Base-by-base conservation (phyloP, 2,888 invertebrate genomes). In the Oscheius myriophilus region DNA sequence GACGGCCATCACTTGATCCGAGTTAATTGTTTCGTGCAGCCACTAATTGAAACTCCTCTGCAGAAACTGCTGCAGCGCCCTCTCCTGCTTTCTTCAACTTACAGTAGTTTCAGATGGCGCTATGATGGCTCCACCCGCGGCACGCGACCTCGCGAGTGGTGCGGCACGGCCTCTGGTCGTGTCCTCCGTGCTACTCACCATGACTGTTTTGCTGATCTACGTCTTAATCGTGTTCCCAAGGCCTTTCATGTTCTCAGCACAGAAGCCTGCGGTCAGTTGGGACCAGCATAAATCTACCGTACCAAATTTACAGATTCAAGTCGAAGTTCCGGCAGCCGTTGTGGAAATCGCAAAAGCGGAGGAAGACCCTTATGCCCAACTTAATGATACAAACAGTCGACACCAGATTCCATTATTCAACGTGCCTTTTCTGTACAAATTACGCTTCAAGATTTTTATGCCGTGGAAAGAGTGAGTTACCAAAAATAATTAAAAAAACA, bases 361-460 rank as follows among this genome's bases (percentile, higher is more conserved):
- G 33, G 33, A 33, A 9, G 61, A 62, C 12, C 53, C 66, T 7
- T 73, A 75, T 49, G 39, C 49, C 21, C 46, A 55, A 26, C 55
- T 77, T 18, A 62, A 69, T 21, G 70, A 77, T 57, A 70, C 62
- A 41, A 16, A 67, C 25, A 49, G 70, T 63, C 70, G 73, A 14
- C 58, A 42, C 25, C 76, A 79, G 69, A 75, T 79, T 54, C 79
- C 79, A 49, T 68, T 71, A 12, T 65, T 70, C 16, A 71, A 78
- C 49, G 64, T 71, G 39, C 80, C 80, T 23, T 68, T 64, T 23
- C 46, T 71, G 23, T 80, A 80, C 67, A 70, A 73, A 57, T 45
- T 78, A 26, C 33, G 62, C 46, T 67, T 80, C 21, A 75, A 76
- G 62, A 14, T 78, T 12, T 80, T 71, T 53, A 46, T 78, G 26